Evolutionary conservation across 2,888 invertebrate species (phyloP).

Genomic region (Zelleria hepariella): DNA sequence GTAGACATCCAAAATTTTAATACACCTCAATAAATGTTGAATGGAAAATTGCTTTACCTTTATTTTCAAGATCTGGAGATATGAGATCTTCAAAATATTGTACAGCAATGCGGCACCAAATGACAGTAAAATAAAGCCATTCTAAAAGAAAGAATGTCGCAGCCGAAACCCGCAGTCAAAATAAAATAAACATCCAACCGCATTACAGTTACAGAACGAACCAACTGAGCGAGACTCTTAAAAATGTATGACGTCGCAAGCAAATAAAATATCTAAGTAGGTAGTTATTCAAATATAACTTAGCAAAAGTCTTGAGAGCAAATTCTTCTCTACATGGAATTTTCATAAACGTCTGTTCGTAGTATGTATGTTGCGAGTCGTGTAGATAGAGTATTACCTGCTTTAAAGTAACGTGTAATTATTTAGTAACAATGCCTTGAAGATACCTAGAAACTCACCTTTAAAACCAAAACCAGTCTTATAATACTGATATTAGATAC

Average conservation of each 20-base stretch:
- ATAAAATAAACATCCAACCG: not conserved
- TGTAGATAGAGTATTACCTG: no score
- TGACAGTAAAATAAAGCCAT: not conserved
- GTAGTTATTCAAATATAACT: not conserved
- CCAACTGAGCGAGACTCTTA: not conserved
- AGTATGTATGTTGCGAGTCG: no score
- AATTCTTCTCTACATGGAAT: not conserved
- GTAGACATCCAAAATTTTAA: no score
- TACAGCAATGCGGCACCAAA: not conserved
- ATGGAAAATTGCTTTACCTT: no score
- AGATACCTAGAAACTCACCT: no score
- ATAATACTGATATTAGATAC: no score
- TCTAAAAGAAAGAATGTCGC: not conserved
- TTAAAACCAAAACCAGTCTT: no score
- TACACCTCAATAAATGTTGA: no score
- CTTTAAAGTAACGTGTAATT: no score
- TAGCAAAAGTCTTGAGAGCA: not conserved
- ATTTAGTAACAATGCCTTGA: no score
- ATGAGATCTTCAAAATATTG: not conserved
- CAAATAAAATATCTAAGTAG: not conserved
- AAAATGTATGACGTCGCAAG: not conserved
- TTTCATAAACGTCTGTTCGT: not conserved
- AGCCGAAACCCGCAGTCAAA: not conserved
- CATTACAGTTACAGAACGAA: not conserved
- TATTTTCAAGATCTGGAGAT: no score